phyloP scores from a whole-genome alignment of 2,888 invertebrate species.

The Ernsta delagoae region DNA sequence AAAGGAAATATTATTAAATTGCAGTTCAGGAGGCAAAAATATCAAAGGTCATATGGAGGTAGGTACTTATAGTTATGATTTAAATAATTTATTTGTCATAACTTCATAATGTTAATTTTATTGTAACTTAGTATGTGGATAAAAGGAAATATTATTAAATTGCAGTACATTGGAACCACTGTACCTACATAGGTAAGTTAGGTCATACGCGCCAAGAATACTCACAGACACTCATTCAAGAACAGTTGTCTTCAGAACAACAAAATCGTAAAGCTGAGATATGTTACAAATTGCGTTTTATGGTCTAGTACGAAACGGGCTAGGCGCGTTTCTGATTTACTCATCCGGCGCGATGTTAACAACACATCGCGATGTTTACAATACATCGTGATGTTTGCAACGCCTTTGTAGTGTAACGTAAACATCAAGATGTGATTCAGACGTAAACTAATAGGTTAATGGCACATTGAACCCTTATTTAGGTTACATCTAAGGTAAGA shows the following conservation, averaged over 20 bases:
- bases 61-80: too few relatives aligned
- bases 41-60: too few relatives aligned
- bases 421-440: slow-evolving; percentile 10
- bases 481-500: neutral
- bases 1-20: too few relatives aligned
- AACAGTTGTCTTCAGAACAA: neutral
- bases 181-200: too few relatives aligned
- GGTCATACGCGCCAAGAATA: neutral
- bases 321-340: neutral
- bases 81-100: too few relatives aligned
- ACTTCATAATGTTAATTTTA: too few relatives aligned
- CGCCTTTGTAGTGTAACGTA: slow-evolving; percentile 12
- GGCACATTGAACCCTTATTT: slow-evolving; percentile 10
- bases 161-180: too few relatives aligned
- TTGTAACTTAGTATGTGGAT: too few relatives aligned
- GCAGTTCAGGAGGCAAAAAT: too few relatives aligned
- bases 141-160: too few relatives aligned
- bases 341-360: slow-evolving; percentile 9
- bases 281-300: slow-evolving; percentile 1
- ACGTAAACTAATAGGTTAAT: slow-evolving; percentile 8
- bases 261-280: neutral
- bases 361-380: slow-evolving; percentile 10
- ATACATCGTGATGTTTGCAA: neutral
- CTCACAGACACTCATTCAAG: neutral
- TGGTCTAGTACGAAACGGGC: neutral